Conservation (phyloP, 1,140 invertebrate genomes). For the Apis laboriosa region DNA sequence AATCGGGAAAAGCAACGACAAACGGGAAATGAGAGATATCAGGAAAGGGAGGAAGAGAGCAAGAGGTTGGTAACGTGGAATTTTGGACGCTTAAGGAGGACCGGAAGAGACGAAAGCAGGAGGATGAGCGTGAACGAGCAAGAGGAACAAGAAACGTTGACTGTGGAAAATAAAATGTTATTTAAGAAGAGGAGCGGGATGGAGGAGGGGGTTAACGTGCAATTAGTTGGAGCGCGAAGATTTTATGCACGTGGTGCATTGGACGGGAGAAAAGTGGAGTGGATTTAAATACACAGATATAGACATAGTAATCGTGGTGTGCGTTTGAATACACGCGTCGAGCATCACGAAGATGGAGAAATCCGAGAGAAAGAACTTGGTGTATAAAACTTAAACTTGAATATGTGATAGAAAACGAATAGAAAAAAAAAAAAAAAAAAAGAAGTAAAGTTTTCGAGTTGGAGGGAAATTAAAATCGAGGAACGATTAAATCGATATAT, state of each 20-base stretch:
- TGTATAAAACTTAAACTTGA: too few relatives aligned
- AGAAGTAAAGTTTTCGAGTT: not conserved
- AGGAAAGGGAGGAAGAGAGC: constrained; percentile 22
- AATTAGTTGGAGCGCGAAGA: not conserved
- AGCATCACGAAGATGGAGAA: too few relatives aligned
- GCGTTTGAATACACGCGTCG: too few relatives aligned
- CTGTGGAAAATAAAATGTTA: not conserved
- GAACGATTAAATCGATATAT: constrained; percentile 18
- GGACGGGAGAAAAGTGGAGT: too few relatives aligned
- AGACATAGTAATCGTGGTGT: not conserved
- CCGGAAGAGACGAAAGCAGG: not conserved
- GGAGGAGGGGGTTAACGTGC: not conserved
- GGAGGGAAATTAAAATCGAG: constrained; percentile 26
- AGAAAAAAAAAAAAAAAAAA: not conserved
- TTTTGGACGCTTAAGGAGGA: not conserved
- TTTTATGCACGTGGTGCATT: not conserved
- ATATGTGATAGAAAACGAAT: too few relatives aligned
- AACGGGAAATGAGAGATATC: not conserved
- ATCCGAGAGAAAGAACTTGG: too few relatives aligned
- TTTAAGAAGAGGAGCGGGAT: too few relatives aligned
- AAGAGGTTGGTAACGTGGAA: not conserved
- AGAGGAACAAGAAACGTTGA: not conserved
- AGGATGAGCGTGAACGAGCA: not conserved
- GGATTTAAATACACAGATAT: not conserved
- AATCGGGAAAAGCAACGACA: constrained; percentile 13